Evolutionary conservation across 2,797 vertebrate species (phyloP), one percentile per base, ranked within the genome.

Genomic region (Nothura maculosa): DNA sequence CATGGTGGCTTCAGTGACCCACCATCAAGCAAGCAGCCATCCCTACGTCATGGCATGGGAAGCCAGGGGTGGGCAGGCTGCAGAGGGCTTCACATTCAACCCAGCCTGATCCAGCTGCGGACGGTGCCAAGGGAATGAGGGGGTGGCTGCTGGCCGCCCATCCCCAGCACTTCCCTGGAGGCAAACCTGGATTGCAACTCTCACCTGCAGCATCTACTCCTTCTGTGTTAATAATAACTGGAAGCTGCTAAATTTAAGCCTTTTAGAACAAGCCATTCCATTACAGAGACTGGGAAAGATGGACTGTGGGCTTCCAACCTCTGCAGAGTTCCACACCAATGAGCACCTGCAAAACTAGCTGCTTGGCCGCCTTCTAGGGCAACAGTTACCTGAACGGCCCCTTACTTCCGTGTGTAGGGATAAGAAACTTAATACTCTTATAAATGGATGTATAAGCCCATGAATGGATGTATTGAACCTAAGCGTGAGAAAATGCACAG

Each of bases 201-300:
- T 86, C 68, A 68, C 64, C 62, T 72, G 85, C 73, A 64, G 58
- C 25, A 40, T 85, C 82, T 81, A 7, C 54, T 87, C 66, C 28
- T 58, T 78, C 36, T 42, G 38, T 30, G 75, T 80, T 27, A n/a
- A n/a, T n/a, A n/a, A n/a, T n/a, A n/a, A n/a, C 32, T 90, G 84
- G 81, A 92, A 76, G 58, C 4, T 16, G 32, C 30, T 55, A 16
- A 38, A 52, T 64, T 81, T 78, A 73, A 85, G 16, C 38, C 12
- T 9, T 40, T 90, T 54, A 54, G 36, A 57, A 87, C 80, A 38
- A 82, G 9, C 4, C 25, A 74, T 24, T 40, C 18, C 32, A 27
- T 24, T 25, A 24, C 2, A 54, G 0, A 70, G 47, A 45, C 22
- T 54, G 1, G 4, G 1, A 0, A 85, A 67, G 61, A 45, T 27